phyloP scores from a whole-genome alignment of 2,113 vertebrate genomes.

The Ageneiosus marmoratus region DNA sequence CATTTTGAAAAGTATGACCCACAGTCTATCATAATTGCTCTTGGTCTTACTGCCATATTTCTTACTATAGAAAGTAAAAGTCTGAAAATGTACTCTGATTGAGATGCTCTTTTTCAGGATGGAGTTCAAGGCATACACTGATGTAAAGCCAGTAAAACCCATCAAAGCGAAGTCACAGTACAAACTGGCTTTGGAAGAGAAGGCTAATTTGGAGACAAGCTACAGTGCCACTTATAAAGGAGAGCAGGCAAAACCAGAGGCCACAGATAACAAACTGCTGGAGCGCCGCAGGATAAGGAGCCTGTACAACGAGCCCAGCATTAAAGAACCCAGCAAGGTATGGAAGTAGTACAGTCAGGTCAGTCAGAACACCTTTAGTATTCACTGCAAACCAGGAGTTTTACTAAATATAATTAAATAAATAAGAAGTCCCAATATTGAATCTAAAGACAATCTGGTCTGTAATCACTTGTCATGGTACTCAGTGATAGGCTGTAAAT shows the following conservation, averaged over 20 bases:
- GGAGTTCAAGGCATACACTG: slow-evolving; percentile 92
- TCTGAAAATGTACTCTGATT: background rate
- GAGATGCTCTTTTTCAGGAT: slow-evolving; percentile 72
- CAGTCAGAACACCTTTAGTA: background rate
- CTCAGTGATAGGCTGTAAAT: background rate
- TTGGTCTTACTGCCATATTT: background rate
- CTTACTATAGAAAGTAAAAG: background rate
- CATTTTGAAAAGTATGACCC: background rate
- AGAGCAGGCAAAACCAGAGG: slow-evolving; percentile 79
- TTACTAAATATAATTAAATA: background rate
- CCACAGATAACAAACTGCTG: slow-evolving; percentile 84
- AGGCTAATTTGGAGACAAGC: slow-evolving; percentile 87
- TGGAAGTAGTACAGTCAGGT: slow-evolving; percentile 50
- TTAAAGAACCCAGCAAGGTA: slow-evolving; percentile 89
- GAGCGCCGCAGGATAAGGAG: slow-evolving; percentile 96
- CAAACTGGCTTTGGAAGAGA: slow-evolving; percentile 81
- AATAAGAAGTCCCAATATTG: background rate
- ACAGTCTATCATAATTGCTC: background rate
- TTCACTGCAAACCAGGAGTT: background rate
- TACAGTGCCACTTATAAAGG: slow-evolving; percentile 93
- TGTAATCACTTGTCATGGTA: background rate
- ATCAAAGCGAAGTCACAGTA: slow-evolving; percentile 88
- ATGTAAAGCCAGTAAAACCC: slow-evolving; percentile 85
- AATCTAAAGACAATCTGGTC: background rate
- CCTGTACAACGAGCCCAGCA: slow-evolving; percentile 87